Percentiles rank a stretch among this genome's conserved stretches.
Conservation (phyloP, 1,140 invertebrate species). For the Dinoponera quadriceps region DNA sequence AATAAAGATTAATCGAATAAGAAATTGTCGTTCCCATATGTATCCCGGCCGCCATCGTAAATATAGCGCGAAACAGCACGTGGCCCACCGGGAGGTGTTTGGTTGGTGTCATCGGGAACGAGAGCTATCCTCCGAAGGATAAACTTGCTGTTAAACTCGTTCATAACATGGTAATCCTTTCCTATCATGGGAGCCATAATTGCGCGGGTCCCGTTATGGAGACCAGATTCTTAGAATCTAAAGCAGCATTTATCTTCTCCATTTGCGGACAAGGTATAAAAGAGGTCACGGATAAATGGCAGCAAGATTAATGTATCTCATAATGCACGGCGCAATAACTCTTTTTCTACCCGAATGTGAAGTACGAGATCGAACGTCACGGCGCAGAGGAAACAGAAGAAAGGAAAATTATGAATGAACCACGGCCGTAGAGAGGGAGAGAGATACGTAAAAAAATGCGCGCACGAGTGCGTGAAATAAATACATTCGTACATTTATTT, state of each 20-base stretch:
- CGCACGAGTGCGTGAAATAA: no score
- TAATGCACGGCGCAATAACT: conserved; percentile 21
- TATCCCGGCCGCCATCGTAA: not conserved
- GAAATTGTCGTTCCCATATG: conserved; percentile 10
- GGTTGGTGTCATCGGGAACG: conserved; percentile 46
- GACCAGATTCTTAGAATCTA: conserved; percentile 31
- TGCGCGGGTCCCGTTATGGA: conserved; percentile 48
- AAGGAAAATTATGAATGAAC: not conserved
- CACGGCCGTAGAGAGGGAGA: not conserved
- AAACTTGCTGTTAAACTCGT: conserved; percentile 53
- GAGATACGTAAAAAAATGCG: no score
- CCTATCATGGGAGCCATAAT: conserved; percentile 59
- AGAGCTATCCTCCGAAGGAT: conserved; percentile 24
- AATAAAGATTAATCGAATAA: conserved; percentile 43
- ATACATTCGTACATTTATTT: no score
- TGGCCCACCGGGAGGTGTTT: conserved; percentile 16
- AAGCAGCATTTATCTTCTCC: conserved; percentile 44
- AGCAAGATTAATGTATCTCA: conserved; percentile 50
- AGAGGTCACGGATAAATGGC: conserved; percentile 39
- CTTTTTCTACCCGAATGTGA: not conserved
- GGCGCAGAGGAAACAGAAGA: not conserved
- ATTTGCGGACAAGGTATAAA: conserved; percentile 26
- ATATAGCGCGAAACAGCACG: conserved; percentile 3
- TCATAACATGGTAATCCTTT: conserved; percentile 51
- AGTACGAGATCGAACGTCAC: not conserved